Conservation (phyloP, 1,140 invertebrate species). For the Hyposmocoma kahamanoa region DNA sequence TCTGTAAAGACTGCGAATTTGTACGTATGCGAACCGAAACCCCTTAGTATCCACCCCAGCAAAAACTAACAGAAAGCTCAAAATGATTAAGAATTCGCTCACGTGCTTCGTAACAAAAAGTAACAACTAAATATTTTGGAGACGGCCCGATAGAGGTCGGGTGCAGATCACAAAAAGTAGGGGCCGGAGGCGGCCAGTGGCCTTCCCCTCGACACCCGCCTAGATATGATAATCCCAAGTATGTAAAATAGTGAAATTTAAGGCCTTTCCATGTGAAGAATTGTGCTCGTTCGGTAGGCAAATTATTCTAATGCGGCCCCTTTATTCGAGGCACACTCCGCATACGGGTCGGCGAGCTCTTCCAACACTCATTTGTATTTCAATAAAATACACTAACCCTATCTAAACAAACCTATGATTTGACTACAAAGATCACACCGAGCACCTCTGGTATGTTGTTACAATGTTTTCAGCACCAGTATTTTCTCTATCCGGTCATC, state of each 20-base stretch:
- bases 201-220: slow-evolving; percentile 43
- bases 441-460: slow-evolving; percentile 32
- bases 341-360: slow-evolving; percentile 39
- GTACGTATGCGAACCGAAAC: too few relatives aligned
- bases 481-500: slow-evolving; percentile 39
- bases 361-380: slow-evolving; percentile 68
- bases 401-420: slow-evolving; percentile 62
- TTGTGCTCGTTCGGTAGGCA: slow-evolving; percentile 60
- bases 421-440: slow-evolving; percentile 28
- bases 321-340: slow-evolving; percentile 67
- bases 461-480: slow-evolving; percentile 35
- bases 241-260: slow-evolving; percentile 74
- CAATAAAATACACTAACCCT: slow-evolving; percentile 69
- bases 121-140: slow-evolving; percentile 71
- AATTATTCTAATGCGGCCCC: slow-evolving; percentile 70
- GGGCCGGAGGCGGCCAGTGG: slow-evolving; percentile 29
- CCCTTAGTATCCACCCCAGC: slow-evolving; percentile 3
- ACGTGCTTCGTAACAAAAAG: slow-evolving; percentile 66
- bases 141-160: slow-evolving; percentile 62
- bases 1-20: too few relatives aligned
- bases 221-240: slow-evolving; percentile 70
- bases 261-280: slow-evolving; percentile 71
- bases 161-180: slow-evolving; percentile 64
- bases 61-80: slow-evolving; percentile 29
- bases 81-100: slow-evolving; percentile 56